Evolutionary conservation across 2,888 invertebrate species (phyloP).

Genomic region (Anaspis maculata): DNA sequence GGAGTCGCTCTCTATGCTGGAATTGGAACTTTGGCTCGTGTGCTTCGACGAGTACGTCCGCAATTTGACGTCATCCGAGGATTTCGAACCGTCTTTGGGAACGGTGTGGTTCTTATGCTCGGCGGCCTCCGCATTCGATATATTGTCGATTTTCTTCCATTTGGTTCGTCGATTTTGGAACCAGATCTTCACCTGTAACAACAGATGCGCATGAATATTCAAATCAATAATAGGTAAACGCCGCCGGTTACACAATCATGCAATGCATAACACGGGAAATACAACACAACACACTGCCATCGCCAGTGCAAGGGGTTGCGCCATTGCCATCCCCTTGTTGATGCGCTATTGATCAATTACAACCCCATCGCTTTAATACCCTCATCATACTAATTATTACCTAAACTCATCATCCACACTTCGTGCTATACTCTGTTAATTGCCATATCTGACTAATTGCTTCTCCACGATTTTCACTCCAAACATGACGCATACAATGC

Average conservation of each 20-base stretch:
- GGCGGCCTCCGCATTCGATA: constrained; percentile 79
- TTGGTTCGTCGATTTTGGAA: constrained; percentile 79
- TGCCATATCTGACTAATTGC: constrained; percentile 4
- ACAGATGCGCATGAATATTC: constrained; percentile 23
- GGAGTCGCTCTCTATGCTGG: constrained; percentile 39
- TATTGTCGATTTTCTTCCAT: constrained; percentile 90
- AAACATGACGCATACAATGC: constrained; percentile 1
- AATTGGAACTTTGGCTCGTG: constrained; percentile 37
- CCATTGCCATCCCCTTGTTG: constrained; percentile 24
- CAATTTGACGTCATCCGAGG: constrained; percentile 23
- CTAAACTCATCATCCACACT: constrained; percentile 24
- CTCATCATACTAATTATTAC: constrained; percentile 28
- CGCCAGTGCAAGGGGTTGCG: constrained; percentile 20
- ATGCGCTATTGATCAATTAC: constrained; percentile 36
- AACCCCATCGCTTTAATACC: constrained; percentile 25
- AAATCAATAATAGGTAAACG: constrained; percentile 32
- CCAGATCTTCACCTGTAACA: constrained; percentile 81
- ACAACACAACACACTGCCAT: constrained; percentile 3
- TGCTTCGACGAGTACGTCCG: constrained; percentile 23
- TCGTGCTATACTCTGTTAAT: constrained; percentile 3
- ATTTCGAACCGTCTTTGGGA: constrained; percentile 25
- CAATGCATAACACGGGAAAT: constrained; percentile 29
- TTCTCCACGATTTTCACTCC: not conserved
- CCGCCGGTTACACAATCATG: constrained; percentile 28
- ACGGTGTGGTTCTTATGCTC: constrained; percentile 59